Base-by-base conservation (phyloP, 2,888 invertebrate genomes). In the Deilephila porcellus region DNA sequence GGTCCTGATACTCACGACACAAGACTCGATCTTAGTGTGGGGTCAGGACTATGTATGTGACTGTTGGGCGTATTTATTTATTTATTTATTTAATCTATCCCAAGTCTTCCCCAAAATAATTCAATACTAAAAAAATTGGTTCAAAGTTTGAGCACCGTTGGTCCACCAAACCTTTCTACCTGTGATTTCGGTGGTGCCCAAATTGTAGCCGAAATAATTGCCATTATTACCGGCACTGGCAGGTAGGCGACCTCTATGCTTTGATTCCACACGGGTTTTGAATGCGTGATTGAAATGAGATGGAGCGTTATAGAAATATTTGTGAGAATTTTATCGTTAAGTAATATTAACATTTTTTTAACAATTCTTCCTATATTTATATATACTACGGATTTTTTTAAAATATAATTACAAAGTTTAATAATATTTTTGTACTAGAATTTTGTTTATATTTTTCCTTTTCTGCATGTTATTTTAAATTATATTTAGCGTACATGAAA, bases 191-290 rank as follows among this genome's bases (percentile, higher is more conserved):
- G 80, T 74, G 81, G 83, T 86, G 84, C 84, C 88, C 85, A 88
- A 90, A 91, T 86, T 88, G 89, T 90, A 86, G 86, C 89, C 88
- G 82, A 89, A 90, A 92, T 93, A 93, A 93, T 93, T 91, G 89
- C 89, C 88, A 88, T 91, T 90, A 93, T 93, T 92, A 93, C 86
- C 70, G 74, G 67, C 67, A 32, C 34, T 60, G 71, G 64, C 74
- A 74, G 74, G 74, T 74, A 74, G 72, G 52, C 70, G 67, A 70
- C 67, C 72, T 34, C 60, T 60, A 53, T 60, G 67, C 67, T 67
- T 67, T 67, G 45, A 67, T 52, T 67, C 67, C 25, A 52, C 45
- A 67, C 67, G 52, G 45, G 67, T 52, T 45, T 63, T 8, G 56
- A 56, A 56, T n/a, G 56, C 56, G 53, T 56, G 17, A 56, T 56